These are phyloP conservation scores for Astropecten irregularis DNA, from an alignment of 53 echinoderm and acorn worm species.

Conservation along the genomic window DNA sequence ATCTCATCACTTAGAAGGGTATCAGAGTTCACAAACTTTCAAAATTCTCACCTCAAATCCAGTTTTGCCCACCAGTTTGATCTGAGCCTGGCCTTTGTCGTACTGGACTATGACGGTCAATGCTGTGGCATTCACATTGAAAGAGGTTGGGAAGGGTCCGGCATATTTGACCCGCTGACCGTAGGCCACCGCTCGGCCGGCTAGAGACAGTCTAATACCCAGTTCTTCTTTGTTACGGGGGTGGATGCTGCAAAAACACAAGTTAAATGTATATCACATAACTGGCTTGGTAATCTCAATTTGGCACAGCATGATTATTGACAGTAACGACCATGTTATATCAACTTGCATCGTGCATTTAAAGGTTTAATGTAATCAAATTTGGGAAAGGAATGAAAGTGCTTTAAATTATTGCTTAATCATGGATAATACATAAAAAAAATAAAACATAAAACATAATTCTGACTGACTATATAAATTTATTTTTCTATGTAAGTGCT, in stretches of 20 bases:
- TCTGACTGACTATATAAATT: too few relatives aligned
- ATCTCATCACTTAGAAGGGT: too few relatives aligned
- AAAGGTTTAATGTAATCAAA: too few relatives aligned
- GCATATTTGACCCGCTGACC: constrained; percentile 55
- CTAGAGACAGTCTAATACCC: constrained; percentile 70
- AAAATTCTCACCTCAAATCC: constrained; percentile 83
- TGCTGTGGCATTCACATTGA: constrained; percentile 42
- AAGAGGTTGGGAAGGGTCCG: constrained; percentile 76
- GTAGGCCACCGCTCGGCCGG: constrained; percentile 79
- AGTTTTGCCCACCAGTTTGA: constrained; percentile 48
- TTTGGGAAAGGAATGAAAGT: too few relatives aligned
- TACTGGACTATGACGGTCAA: constrained; percentile 44
- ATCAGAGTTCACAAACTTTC: not conserved
- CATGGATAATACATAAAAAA: too few relatives aligned
- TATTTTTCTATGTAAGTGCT: too few relatives aligned
- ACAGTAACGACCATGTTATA: too few relatives aligned
- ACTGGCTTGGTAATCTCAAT: too few relatives aligned
- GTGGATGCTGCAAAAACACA: constrained; percentile 68
- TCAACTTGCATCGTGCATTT: too few relatives aligned
- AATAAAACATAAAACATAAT: too few relatives aligned
- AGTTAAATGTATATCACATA: not conserved
- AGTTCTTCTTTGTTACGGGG: constrained; percentile 94
- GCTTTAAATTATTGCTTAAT: too few relatives aligned
- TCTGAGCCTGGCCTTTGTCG: constrained; percentile 46
- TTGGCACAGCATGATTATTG: too few relatives aligned